Evolutionary conservation across 2,113 vertebrate genomes (phyloP).

Genomic region (Zingel zingel): DNA sequence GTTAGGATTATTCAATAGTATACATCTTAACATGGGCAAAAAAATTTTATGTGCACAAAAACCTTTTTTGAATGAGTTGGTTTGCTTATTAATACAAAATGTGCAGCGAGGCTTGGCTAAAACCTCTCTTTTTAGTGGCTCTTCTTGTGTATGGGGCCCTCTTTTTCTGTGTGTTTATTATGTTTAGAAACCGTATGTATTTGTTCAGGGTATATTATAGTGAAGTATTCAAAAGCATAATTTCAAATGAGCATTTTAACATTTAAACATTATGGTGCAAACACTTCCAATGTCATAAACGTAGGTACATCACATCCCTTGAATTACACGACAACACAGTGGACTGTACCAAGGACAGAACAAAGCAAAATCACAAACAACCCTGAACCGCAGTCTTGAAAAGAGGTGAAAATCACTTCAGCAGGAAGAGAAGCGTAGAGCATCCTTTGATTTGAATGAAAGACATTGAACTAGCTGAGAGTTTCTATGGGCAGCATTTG

Average conservation of each 20-base stretch:
- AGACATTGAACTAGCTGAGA: not conserved
- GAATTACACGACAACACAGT: no score
- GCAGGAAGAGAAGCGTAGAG: not conserved
- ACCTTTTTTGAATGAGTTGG: not conserved
- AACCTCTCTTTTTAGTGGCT: not conserved
- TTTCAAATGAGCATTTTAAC: not conserved
- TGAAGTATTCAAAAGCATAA: not conserved
- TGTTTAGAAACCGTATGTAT: no score
- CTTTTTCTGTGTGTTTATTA: not conserved
- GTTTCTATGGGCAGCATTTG: conserved; percentile 1
- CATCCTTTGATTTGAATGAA: not conserved
- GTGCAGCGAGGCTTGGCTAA: not conserved
- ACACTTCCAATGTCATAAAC: not conserved
- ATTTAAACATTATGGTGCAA: no score
- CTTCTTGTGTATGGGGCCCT: not conserved
- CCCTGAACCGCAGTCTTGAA: not conserved
- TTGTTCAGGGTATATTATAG: no score
- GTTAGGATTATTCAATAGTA: not conserved
- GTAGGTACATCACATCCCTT: not conserved
- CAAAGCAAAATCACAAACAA: not conserved
- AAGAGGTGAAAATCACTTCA: not conserved
- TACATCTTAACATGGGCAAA: not conserved
- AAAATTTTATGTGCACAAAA: not conserved
- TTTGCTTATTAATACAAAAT: not conserved
- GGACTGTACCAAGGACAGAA: not conserved